Conservation (phyloP, 2,888 invertebrate genomes). For the Tipula vernalis region DNA sequence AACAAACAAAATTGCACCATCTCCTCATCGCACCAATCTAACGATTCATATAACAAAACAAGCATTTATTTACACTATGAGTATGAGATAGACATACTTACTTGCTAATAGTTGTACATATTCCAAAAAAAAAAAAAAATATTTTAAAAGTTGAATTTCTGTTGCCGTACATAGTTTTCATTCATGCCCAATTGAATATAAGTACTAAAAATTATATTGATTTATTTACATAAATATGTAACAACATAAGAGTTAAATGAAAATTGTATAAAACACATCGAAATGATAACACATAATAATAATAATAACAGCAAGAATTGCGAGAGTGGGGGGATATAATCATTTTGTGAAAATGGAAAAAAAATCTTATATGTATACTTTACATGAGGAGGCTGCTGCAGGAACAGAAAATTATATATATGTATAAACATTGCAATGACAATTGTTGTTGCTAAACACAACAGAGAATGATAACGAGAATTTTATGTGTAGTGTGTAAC, state of each 20-base stretch:
- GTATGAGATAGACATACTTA: background rate
- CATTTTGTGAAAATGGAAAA: background rate
- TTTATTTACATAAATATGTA: background rate
- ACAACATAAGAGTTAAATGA: background rate
- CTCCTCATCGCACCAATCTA: background rate
- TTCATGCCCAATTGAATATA: background rate
- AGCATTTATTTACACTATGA: background rate
- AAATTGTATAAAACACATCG: background rate
- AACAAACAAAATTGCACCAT: background rate
- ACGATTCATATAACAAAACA: background rate
- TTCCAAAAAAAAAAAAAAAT: background rate
- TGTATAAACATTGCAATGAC: background rate
- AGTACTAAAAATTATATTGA: constrained; percentile 4
- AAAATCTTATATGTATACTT: background rate
- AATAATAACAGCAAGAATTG: background rate
- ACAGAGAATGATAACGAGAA: background rate
- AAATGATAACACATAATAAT: background rate
- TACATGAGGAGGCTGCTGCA: background rate
- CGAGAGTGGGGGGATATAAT: background rate
- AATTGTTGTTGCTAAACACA: background rate
- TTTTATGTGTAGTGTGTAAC: background rate
- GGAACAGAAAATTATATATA: background rate
- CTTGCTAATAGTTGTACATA: background rate
- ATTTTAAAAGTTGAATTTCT: background rate
- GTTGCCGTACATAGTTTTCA: background rate